These are phyloP conservation scores for Eumeta japonica DNA, from an alignment of 1,140 invertebrate genomes.

Conservation along the genomic window DNA sequence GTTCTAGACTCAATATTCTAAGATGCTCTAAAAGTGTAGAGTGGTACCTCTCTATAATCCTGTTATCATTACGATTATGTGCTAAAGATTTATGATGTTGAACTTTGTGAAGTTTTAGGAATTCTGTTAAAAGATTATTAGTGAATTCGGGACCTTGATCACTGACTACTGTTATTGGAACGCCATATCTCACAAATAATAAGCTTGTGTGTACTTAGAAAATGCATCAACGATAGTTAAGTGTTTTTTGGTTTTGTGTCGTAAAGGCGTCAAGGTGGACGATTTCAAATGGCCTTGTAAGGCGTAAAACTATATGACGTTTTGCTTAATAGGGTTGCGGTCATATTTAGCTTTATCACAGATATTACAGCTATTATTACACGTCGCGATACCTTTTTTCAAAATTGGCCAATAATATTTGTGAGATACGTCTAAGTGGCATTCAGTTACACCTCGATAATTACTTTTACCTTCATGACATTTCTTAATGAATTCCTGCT, in stretches of 20 bases:
- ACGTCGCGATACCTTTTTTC: slow-evolving; percentile 1
- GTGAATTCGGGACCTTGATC: slow-evolving; percentile 19
- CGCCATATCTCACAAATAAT: too few species aligned
- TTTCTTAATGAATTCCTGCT: slow-evolving; percentile 1
- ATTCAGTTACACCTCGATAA: slow-evolving; percentile 1
- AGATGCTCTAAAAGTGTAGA: slow-evolving; percentile 15
- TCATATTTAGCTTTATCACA: too few species aligned
- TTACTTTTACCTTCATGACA: too few species aligned
- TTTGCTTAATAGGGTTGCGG: too few species aligned
- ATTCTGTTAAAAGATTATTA: slow-evolving; percentile 16
- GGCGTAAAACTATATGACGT: neutral
- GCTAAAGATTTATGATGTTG: too few species aligned
- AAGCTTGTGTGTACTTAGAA: too few species aligned
- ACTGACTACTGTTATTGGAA: slow-evolving; percentile 10
- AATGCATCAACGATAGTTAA: slow-evolving; percentile 6
- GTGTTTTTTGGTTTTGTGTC: slow-evolving; percentile 4
- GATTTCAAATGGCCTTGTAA: too few species aligned
- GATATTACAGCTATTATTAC: neutral
- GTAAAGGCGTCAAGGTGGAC: slow-evolving; percentile 6
- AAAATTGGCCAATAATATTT: slow-evolving; percentile 4
- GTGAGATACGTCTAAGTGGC: neutral
- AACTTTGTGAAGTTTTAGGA: slow-evolving; percentile 14
- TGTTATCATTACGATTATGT: slow-evolving; percentile 12
- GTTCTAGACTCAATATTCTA: slow-evolving; percentile 9
- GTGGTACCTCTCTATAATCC: slow-evolving; percentile 16